Evolutionary conservation across 2,888 invertebrate species (phyloP), one percentile per base, ranked within the genome.

Genomic region (Drosophila testacea): DNA sequence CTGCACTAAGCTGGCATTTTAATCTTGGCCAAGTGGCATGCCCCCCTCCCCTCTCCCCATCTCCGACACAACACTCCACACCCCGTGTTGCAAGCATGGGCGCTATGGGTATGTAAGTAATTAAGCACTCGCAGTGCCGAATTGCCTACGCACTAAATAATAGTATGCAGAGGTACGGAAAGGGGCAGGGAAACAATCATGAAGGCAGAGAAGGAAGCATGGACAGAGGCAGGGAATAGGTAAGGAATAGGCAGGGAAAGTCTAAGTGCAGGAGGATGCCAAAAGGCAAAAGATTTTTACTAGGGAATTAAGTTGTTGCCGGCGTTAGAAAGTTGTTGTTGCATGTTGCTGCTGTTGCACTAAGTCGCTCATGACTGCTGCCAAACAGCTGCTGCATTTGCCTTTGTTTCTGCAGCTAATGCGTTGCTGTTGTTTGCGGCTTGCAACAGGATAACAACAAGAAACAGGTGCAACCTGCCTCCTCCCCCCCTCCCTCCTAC

Each of bases 1-100:
- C 89, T 86, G 76, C 79, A 81, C 83, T 89, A 87, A 89, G 89
- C 89, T 77, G 89, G 89, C 86, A 81, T 89, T 87, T 88, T 86
- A 86, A 86, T 86, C 85, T 89, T 82, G 75, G 74, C 88, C 88
- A 77, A 84, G 74, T 71, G 73, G 80, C 75, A 36, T 38, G 56
- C 74, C 55, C 7, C 62, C 42, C 32, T 41, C 22, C 13, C 6
- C 6, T 27, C 1, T 7, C 9, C 57, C n/a, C 0, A 22, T n/a
- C 9, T 13, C 44, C 30, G 4, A 4, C 30, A 5, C 30, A 30
- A 30, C 32, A 6, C 32, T 9, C 0, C 32, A 7, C 28, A 34
- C 46, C 4, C 13, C 41, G n/a, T 30, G 39, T 28, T 38, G 44
- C 44, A 7, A 10, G 83, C 66, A 54, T 9, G 30, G 11, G 9